phyloP scores from a whole-genome alignment of 2,888 invertebrate species.

The Abrostola tripartita region DNA sequence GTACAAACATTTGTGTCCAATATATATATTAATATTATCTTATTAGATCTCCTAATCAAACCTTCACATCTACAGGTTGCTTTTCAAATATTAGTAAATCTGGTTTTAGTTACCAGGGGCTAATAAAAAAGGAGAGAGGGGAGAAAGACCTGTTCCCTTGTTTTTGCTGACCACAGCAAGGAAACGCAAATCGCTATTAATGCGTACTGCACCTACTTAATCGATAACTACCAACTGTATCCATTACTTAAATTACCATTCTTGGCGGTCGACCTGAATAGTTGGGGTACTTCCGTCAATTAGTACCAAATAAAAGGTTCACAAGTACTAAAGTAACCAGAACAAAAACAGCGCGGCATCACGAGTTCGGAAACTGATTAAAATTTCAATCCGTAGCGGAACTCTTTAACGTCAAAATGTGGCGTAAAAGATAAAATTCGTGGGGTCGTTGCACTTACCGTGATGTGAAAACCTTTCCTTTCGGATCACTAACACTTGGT shows the following conservation, averaged over 20 bases:
- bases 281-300: constrained; percentile 50
- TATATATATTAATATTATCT: too few species aligned
- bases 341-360: constrained; percentile 65
- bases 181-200: too few species aligned
- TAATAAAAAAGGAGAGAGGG: too few species aligned
- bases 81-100: too few species aligned
- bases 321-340: constrained; percentile 42
- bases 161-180: too few species aligned
- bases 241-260: constrained; percentile 20
- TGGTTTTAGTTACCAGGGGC: too few species aligned
- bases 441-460: constrained; percentile 76
- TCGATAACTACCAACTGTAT: constrained; percentile 37
- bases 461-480: constrained; percentile 35
- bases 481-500: constrained; percentile 16
- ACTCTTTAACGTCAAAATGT: constrained; percentile 76
- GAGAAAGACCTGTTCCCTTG: too few species aligned
- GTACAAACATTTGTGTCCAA: too few species aligned
- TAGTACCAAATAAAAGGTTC: constrained; percentile 52
- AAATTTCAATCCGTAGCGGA: constrained; percentile 77
- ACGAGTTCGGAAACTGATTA: constrained; percentile 76
- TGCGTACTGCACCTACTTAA: constrained; percentile 4
- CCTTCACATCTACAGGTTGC: too few species aligned
- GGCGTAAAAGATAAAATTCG: constrained; percentile 78
- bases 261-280: constrained; percentile 30
- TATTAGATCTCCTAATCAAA: too few species aligned